Conservation (phyloP, 2,113 vertebrate species). For the Spea multiplicata region DNA sequence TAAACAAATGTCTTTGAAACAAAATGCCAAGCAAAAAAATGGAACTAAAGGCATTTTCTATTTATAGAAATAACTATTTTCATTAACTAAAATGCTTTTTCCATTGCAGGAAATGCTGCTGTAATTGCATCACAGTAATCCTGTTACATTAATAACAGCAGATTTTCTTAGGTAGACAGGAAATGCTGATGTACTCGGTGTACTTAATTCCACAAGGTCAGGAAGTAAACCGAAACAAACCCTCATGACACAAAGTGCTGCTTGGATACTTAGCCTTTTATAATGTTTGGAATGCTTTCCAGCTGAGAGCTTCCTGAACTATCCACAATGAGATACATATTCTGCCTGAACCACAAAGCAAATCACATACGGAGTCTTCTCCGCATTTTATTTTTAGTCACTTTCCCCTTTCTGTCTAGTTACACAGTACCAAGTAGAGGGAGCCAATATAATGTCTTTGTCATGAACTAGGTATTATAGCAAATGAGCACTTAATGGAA, state of each 20-base stretch:
- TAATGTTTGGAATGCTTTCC: constrained; percentile 54
- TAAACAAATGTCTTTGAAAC: not conserved
- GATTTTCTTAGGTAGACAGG: not conserved
- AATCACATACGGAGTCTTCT: constrained; percentile 17
- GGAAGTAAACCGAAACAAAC: constrained; percentile 54
- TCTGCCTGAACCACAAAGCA: constrained; percentile 55
- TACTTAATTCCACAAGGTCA: constrained; percentile 54
- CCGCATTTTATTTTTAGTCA: too few species aligned
- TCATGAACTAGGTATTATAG: too few species aligned
- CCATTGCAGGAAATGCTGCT: not conserved
- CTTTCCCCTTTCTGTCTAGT: too few species aligned
- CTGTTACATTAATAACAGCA: not conserved
- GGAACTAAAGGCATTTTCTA: not conserved
- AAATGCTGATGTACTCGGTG: constrained; percentile 35
- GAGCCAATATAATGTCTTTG: too few species aligned
- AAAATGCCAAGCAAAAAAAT: not conserved
- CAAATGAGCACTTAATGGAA: too few species aligned
- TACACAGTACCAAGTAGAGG: too few species aligned
- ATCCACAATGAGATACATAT: constrained; percentile 56
- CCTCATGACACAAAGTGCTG: constrained; percentile 34
- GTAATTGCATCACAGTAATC: not conserved
- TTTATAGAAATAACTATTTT: constrained; percentile 13
- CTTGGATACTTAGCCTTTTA: constrained; percentile 53
- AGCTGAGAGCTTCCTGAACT: constrained; percentile 55
- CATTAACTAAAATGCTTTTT: constrained; percentile 8